Conservation (phyloP, 2,797 vertebrate species). For the Thunnus albacares region DNA sequence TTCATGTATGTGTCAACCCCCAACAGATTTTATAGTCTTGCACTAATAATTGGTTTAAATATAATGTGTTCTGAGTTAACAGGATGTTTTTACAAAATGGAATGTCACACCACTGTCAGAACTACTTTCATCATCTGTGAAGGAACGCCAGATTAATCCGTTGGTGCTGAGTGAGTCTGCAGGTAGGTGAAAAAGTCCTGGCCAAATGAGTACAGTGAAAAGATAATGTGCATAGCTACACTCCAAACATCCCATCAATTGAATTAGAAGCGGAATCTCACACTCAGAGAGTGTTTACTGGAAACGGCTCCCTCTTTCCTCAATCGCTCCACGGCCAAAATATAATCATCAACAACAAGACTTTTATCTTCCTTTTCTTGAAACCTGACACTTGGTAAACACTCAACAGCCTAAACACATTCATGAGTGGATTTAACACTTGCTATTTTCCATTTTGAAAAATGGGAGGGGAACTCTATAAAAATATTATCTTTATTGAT, state of each 20-base stretch:
- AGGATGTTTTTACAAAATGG: constrained; percentile 64
- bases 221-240: constrained; percentile 72
- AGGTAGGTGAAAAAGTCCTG: constrained; percentile 57
- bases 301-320: constrained; percentile 64
- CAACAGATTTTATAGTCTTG: constrained; percentile 17
- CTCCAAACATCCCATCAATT: constrained; percentile 74
- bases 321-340: constrained; percentile 46
- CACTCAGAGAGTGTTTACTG: constrained; percentile 77
- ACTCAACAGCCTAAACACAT: constrained; percentile 50
- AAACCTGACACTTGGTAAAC: constrained; percentile 69
- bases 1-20: constrained; percentile 15
- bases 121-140: constrained; percentile 32
- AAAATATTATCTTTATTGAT: constrained; percentile 74
- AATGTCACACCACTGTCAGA: constrained; percentile 46
- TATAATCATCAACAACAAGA: constrained; percentile 51
- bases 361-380: constrained; percentile 52
- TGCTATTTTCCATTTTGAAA: constrained; percentile 47
- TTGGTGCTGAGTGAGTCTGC: constrained; percentile 57
- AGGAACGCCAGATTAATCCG: constrained; percentile 32
- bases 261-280: constrained; percentile 75
- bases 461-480: constrained; percentile 57
- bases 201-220: constrained; percentile 49
- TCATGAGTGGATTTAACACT: constrained; percentile 44
- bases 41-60: constrained; percentile 20
- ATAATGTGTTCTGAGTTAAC: constrained; percentile 31